phyloP scores from a whole-genome alignment of 2,113 vertebrate species.

The cat (Felis catus) region F.catus_Fca126_mat1.0 CM031412.1:180961501-180962000 shows the following conservation, averaged over 20 bases:
- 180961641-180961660: neutral
- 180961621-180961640: neutral
- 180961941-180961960: neutral
- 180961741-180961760: neutral
- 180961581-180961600: neutral
- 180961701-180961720: neutral
- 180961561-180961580: neutral
- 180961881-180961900: fast-evolving
- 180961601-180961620: neutral
- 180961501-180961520: neutral
- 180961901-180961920: neutral
- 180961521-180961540: neutral
- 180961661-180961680: neutral
- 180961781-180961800: neutral
- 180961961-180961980: neutral
- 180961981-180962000: neutral
- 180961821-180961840: neutral
- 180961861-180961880: neutral
- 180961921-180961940: neutral
- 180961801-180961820: neutral
- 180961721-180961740: neutral
- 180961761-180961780: neutral
- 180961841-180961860: neutral
- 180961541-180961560: neutral
- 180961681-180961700: neutral